Percentiles rank a stretch among this genome's conserved stretches.
Conservation (phyloP, 30 jellyfish, hydroid and myxozoan species). For the Haliclystus octoradiatus region DNA sequence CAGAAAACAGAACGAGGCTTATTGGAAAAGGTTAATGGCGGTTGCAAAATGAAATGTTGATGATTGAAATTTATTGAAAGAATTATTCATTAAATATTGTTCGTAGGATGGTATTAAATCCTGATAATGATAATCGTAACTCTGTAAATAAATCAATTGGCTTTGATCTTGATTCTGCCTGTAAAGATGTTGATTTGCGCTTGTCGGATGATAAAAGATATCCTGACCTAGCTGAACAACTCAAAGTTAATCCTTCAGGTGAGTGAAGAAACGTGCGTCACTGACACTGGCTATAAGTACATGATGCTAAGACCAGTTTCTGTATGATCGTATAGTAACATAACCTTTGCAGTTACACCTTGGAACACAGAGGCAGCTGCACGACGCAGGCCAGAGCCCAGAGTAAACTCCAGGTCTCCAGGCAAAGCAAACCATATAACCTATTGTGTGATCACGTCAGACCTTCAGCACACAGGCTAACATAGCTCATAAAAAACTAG, state of each 20-base stretch:
- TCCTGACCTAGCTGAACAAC: conserved; percentile 61
- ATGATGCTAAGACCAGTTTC: no score
- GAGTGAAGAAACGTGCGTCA: no score
- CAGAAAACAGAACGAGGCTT: neutral
- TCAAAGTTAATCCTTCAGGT: neutral
- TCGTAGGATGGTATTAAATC: neutral
- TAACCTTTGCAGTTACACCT: neutral
- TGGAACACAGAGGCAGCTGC: neutral
- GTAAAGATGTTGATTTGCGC: conserved; percentile 58
- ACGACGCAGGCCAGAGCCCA: neutral
- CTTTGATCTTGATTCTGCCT: conserved; percentile 29
- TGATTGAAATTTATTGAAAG: no score
- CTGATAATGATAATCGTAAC: neutral
- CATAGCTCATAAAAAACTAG: no score
- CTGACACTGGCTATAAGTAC: no score
- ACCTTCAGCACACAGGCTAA: no score
- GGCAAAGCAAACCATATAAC: no score
- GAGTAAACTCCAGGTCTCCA: no score
- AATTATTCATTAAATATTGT: no score
- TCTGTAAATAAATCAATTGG: neutral
- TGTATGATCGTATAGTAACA: no score
- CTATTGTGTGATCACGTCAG: no score
- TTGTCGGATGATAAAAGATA: conserved; percentile 34
- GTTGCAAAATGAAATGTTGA: no score
- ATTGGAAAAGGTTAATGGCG: neutral